Evolutionary conservation across 2,888 invertebrate species (phyloP).

Genomic region (Acanthosepion lycidas): DNA sequence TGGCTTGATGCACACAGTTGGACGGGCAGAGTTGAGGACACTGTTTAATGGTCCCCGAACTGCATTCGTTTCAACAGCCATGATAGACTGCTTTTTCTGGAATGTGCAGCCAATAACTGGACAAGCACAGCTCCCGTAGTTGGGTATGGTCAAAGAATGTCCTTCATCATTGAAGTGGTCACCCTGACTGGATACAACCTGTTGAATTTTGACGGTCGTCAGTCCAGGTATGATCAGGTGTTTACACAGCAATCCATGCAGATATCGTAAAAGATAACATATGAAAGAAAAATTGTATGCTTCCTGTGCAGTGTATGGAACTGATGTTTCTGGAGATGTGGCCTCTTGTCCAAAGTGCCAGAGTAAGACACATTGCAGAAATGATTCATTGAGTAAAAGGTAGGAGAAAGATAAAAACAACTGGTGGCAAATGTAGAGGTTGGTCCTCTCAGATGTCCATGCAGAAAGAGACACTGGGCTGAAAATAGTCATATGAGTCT

Average conservation of each 20-base stretch:
- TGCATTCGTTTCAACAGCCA: conserved; percentile 40
- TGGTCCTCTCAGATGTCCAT: conserved; percentile 15
- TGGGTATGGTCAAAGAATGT: not conserved
- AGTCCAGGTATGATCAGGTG: not conserved
- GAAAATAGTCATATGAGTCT: conserved; percentile 40
- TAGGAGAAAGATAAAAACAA: not conserved
- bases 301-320: conserved; percentile 36
- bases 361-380: not conserved
- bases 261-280: not conserved
- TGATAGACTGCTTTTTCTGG: not conserved
- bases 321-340: not conserved
- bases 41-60: conserved; percentile 41
- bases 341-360: not conserved
- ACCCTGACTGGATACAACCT: not conserved
- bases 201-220: not conserved
- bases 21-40: conserved; percentile 44
- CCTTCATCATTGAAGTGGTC: not conserved
- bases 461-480: not conserved
- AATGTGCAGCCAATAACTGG: not conserved
- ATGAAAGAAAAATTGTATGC: not conserved
- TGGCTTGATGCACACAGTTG: conserved; percentile 42
- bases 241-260: conserved; percentile 23
- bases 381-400: conserved; percentile 4
- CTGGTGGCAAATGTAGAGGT: not conserved
- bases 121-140: not conserved